phyloP scores from a whole-genome alignment of 2,888 invertebrate species.

The Proisotoma minuta region DNA sequence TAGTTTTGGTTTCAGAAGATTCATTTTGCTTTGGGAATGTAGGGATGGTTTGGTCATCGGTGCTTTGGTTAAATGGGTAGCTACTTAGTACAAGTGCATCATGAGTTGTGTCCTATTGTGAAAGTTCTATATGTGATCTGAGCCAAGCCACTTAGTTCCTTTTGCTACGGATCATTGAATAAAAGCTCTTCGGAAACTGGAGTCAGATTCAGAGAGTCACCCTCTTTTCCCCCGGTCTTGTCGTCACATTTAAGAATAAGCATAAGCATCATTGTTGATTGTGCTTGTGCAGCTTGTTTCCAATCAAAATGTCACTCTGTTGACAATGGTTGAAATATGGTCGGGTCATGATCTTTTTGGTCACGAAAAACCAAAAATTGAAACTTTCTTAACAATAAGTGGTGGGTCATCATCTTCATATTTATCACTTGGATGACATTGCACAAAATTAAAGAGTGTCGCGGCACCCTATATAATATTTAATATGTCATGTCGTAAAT shows the following conservation, averaged over 20 bases:
- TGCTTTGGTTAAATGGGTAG: not conserved
- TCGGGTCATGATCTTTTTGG: conserved; percentile 36
- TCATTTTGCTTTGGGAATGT: not conserved
- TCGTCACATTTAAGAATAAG: conserved; percentile 15
- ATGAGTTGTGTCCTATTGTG: not conserved
- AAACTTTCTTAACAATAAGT: not conserved
- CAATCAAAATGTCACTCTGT: conserved; percentile 25
- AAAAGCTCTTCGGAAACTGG: not conserved
- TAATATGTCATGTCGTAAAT: no score
- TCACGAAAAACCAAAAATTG: conserved; percentile 22
- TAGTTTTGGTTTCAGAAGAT: conserved; percentile 5
- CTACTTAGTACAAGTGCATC: not conserved
- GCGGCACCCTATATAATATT: no score
- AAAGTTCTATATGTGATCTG: not conserved
- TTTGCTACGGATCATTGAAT: conserved; percentile 14
- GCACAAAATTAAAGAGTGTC: not conserved
- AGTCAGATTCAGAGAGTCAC: conserved; percentile 2
- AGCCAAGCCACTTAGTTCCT: conserved; percentile 8
- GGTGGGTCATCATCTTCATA: not conserved
- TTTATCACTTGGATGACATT: not conserved
- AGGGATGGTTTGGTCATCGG: not conserved
- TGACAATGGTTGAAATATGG: conserved; percentile 28
- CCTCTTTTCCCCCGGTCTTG: conserved; percentile 3
- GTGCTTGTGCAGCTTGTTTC: conserved; percentile 4
- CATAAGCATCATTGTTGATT: not conserved